Percentiles rank a stretch among this genome's conserved stretches.
These are phyloP conservation scores for Amblyornis subalaris DNA, from an alignment of 2,113 vertebrate species.

Conservation along the genomic window DNA sequence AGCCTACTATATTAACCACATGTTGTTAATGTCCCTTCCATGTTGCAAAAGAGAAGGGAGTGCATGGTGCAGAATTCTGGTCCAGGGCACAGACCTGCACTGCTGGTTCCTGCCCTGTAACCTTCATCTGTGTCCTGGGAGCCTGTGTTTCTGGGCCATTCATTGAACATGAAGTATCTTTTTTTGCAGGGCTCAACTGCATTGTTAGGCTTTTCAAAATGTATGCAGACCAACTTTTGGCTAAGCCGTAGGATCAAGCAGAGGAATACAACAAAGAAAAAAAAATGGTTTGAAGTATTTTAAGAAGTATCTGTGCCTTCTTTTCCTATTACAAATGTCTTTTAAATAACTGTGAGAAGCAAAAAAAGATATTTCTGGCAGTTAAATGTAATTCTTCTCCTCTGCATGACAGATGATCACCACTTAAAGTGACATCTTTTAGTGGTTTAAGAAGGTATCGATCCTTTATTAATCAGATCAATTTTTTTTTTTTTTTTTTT, in stretches of 20 bases:
- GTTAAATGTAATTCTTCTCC: neutral
- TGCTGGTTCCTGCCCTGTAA: neutral
- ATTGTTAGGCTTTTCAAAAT: neutral
- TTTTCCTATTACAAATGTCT: neutral
- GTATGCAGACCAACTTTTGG: neutral
- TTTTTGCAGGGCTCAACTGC: neutral
- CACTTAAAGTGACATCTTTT: neutral
- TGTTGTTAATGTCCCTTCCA: neutral
- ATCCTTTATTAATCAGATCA: neutral
- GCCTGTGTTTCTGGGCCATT: neutral
- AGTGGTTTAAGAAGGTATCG: neutral
- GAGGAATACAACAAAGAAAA: neutral
- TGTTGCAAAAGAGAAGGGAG: neutral
- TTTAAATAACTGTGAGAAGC: neutral
- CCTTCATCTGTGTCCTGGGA: neutral
- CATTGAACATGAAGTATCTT: neutral
- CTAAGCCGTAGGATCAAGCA: neutral
- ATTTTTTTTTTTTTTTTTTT: too few species aligned
- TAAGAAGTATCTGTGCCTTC: neutral
- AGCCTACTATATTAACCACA: neutral
- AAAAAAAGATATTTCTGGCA: neutral
- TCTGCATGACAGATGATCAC: neutral
- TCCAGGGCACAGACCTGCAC: neutral
- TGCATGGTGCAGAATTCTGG: neutral
- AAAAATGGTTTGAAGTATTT: neutral